Conservation (phyloP, 1,140 invertebrate genomes). For the Lepidurus apus region DNA sequence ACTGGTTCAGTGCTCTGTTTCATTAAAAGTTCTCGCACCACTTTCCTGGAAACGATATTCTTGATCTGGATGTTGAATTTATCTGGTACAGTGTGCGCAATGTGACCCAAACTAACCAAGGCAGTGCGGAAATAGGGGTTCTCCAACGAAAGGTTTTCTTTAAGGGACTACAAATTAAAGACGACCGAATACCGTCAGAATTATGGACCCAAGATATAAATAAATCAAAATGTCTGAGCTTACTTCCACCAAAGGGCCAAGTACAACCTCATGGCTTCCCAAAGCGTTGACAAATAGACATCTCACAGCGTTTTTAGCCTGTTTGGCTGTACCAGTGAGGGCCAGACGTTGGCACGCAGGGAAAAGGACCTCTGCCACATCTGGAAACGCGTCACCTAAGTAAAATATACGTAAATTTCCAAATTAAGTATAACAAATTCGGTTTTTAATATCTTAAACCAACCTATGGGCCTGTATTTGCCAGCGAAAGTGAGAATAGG, state of each 20-base stretch:
- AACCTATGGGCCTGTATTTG: slow-evolving; percentile 46
- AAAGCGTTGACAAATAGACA: slow-evolving; percentile 83
- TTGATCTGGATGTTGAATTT: slow-evolving; percentile 84
- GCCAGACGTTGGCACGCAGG: slow-evolving; percentile 81
- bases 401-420: slow-evolving; percentile 27
- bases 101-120: slow-evolving; percentile 88
- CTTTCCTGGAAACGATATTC: slow-evolving; percentile 84
- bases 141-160: slow-evolving; percentile 61
- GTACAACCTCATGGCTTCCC: slow-evolving; percentile 44
- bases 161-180: slow-evolving; percentile 40
- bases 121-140: slow-evolving; percentile 84
- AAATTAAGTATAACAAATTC: background rate
- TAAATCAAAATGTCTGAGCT: background rate
- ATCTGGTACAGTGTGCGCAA: slow-evolving; percentile 71
- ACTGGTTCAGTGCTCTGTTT: slow-evolving; percentile 1
- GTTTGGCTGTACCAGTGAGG: slow-evolving; percentile 81
- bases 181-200: background rate
- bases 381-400: slow-evolving; percentile 62
- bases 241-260: slow-evolving; percentile 22
- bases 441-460: too few relatives aligned
- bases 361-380: slow-evolving; percentile 64
- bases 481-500: slow-evolving; percentile 81
- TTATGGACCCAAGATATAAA: background rate
- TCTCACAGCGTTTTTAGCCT: slow-evolving; percentile 91
- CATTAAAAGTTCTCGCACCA: slow-evolving; percentile 90